phyloP scores from a whole-genome alignment of 2,888 invertebrate genomes.

The Meghimatium bilineatum region DNA sequence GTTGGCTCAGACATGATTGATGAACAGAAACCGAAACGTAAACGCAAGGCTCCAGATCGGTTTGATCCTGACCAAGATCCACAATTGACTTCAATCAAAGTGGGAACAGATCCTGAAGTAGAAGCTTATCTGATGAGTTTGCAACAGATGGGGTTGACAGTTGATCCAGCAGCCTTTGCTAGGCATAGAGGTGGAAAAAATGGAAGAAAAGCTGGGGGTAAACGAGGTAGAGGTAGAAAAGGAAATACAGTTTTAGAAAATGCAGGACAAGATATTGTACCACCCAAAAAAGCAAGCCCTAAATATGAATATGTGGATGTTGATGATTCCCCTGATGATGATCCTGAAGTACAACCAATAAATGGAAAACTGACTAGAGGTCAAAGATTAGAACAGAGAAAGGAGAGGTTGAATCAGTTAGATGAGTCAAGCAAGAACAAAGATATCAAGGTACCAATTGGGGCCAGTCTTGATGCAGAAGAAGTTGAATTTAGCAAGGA shows the following conservation, averaged over 20 bases:
- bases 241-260: not conserved
- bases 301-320: constrained; percentile 35
- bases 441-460: not conserved
- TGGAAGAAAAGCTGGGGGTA: not conserved
- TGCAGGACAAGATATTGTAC: not conserved
- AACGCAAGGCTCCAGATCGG: constrained; percentile 7
- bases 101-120: constrained; percentile 29
- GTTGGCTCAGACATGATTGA: not conserved
- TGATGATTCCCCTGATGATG: constrained; percentile 26
- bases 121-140: constrained; percentile 35
- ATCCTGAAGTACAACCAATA: constrained; percentile 30
- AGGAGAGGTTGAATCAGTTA: constrained; percentile 25
- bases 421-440: not conserved
- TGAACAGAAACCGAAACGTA: not conserved
- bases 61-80: not conserved
- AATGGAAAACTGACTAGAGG: constrained; percentile 38
- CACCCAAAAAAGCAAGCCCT: constrained; percentile 29
- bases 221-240: not conserved
- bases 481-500: not conserved
- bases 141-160: constrained; percentile 31
- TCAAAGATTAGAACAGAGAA: constrained; percentile 35
- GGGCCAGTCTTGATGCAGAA: not conserved
- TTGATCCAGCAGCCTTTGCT: constrained; percentile 37
- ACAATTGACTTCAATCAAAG: not conserved
- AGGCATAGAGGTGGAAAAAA: not conserved